A percentile compares a stretch with the other conserved stretches of the same genome.
Conservation (phyloP, 2,113 vertebrate species). For the Chrysochloris asiatica region DNA sequence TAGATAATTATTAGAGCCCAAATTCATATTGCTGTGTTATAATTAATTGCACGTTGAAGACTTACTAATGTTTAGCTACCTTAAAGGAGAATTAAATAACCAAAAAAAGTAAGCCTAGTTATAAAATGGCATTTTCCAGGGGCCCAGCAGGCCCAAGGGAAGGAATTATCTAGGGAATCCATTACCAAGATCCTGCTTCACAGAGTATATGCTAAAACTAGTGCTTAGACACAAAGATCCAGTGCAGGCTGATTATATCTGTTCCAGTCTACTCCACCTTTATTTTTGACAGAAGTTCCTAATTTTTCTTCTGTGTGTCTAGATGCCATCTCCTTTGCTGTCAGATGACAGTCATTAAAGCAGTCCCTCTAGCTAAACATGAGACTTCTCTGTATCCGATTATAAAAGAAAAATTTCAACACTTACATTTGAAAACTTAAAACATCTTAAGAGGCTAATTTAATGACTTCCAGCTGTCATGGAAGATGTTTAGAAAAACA, state of each 20-base stretch:
- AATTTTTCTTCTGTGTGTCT: slow-evolving; percentile 2
- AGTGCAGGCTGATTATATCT: too few relatives aligned
- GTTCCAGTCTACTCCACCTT: neutral
- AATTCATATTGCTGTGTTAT: neutral
- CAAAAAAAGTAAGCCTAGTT: neutral
- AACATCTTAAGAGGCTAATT: too few relatives aligned
- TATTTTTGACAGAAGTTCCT: neutral
- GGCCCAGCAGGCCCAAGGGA: neutral
- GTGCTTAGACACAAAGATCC: neutral
- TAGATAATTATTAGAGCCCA: neutral
- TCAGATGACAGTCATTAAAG: too few relatives aligned
- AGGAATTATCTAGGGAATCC: neutral
- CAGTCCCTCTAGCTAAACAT: too few relatives aligned
- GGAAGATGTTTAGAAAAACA: too few relatives aligned
- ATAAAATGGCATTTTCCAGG: neutral
- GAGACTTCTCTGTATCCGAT: too few relatives aligned
- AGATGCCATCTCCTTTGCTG: neutral
- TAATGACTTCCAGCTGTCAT: too few relatives aligned
- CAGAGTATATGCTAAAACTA: neutral
- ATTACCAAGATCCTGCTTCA: neutral
- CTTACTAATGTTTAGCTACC: neutral
- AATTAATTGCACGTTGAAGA: neutral
- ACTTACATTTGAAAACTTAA: too few relatives aligned
- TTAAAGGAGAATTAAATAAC: neutral
- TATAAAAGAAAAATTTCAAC: too few relatives aligned